Percentiles rank a stretch among this genome's conserved stretches.
Conservation (phyloP, 2,797 vertebrate genomes). For the Brachyalestes nurse region DNA sequence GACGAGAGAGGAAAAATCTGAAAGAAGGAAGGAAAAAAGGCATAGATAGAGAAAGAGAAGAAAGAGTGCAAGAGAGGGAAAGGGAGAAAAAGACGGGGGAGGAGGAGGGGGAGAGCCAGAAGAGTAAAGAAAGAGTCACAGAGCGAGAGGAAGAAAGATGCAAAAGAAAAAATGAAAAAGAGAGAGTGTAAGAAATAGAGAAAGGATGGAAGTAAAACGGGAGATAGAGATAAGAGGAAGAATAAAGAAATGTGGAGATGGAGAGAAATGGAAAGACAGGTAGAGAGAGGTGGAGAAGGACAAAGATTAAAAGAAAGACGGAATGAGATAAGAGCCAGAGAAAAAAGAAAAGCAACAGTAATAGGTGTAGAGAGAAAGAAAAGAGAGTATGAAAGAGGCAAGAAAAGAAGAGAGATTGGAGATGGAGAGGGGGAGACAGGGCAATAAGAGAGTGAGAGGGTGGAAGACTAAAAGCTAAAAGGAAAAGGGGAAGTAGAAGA, state of each 20-base stretch:
- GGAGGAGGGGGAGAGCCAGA: not conserved
- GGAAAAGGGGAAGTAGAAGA: constrained; percentile 7
- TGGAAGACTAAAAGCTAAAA: no score
- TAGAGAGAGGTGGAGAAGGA: no score
- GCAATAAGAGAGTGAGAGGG: not conserved
- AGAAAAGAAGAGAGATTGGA: not conserved
- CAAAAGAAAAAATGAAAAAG: not conserved
- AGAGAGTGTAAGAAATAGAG: not conserved
- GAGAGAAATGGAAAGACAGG: not conserved
- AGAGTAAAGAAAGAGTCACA: not conserved
- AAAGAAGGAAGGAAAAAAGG: not conserved
- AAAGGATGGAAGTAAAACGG: not conserved
- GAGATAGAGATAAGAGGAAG: not conserved
- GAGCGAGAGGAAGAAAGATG: not conserved
- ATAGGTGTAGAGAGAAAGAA: not conserved
- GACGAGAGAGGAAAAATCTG: not conserved
- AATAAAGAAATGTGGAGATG: not conserved
- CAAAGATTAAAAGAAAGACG: no score
- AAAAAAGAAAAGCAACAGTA: no score
- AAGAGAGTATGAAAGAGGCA: not conserved
- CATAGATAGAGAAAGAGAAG: not conserved
- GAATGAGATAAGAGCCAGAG: no score
- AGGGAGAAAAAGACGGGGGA: not conserved
- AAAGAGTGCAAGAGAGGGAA: not conserved
- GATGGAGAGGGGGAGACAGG: not conserved